Evolutionary conservation across 1,140 invertebrate species (phyloP), one percentile per base, ranked within the genome.

Genomic region (Drosophila sulfurigaster): DNA sequence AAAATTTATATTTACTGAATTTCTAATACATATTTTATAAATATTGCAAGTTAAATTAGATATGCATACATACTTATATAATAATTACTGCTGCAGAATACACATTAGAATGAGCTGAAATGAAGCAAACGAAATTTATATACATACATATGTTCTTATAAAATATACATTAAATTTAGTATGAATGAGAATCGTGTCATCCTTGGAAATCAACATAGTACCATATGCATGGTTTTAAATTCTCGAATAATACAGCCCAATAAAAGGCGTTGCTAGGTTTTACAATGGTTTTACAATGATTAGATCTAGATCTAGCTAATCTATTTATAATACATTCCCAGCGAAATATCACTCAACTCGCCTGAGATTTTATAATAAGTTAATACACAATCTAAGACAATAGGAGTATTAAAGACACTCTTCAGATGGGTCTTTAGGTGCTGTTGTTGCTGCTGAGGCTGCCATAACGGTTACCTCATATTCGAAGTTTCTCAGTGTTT

Each of bases 331-430:
- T 74, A 46, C 59, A 74, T 58, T 30, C 30, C 38, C 28, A 73
- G 30, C 56, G 41, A 16, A 68, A 46, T 35, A 28, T 63, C 35
- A 35, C 28, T 58, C 30, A 25, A 52, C 4, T 54, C n/a, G 25
- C 16, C 56, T 10, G 48, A 80, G 75, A 75, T 86, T 68, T 68
- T 75, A 86, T 86, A 75, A 82, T 82, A 70, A 70, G 63, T 59
- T 62, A 54, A 59, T 16, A 16, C 70, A 35, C 28, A 45, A 48
- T 38, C 45, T 20, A 57, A 75, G 59, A 75, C 72, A 75, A 75
- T 75, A 51, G 66, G 57, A 32, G 66, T 58, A 70, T 75, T 70
- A 58, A 48, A 38, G 41, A 54, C 52, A 52, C 32, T 28, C 35
- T 65, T 45, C 51, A 48, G 43, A 13, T 57, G n/a, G 13, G 30